phyloP scores from a whole-genome alignment of 2,113 vertebrate species.

The Sebastes fasciatus region DNA sequence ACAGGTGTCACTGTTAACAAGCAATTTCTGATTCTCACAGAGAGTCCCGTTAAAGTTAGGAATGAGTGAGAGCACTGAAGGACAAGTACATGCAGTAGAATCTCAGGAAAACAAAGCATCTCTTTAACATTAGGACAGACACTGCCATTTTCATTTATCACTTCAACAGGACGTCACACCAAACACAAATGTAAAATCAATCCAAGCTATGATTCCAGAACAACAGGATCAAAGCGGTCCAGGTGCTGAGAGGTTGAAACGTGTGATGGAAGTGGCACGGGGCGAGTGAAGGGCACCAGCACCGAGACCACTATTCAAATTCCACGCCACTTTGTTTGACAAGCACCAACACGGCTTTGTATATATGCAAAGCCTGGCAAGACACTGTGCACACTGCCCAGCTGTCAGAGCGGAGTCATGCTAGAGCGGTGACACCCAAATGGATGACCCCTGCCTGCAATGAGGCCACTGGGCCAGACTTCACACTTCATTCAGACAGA shows the following conservation, averaged over 20 bases:
- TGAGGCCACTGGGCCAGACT: slow-evolving; percentile 47
- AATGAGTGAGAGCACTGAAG: background rate
- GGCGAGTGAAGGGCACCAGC: slow-evolving; percentile 79
- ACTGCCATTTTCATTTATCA: slow-evolving; percentile 28
- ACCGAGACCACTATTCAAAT: slow-evolving; percentile 84
- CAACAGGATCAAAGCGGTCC: slow-evolving; percentile 12
- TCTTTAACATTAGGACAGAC: slow-evolving; percentile 10
- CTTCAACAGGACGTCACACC: background rate
- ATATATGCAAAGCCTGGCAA: slow-evolving; percentile 82
- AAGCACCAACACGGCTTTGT: slow-evolving; percentile 83
- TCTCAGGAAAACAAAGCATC: slow-evolving; percentile 16
- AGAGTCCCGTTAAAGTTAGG: background rate
- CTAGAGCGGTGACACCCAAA: slow-evolving; percentile 63
- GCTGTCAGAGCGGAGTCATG: slow-evolving; percentile 67
- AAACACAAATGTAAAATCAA: slow-evolving; percentile 38
- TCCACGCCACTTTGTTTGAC: slow-evolving; percentile 81
- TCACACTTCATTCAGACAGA: slow-evolving; percentile 43
- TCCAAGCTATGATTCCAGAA: slow-evolving; percentile 21
- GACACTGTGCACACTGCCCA: slow-evolving; percentile 67
- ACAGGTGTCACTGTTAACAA: too few species aligned
- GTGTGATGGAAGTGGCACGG: slow-evolving; percentile 52
- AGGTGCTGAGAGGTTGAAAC: slow-evolving; percentile 32
- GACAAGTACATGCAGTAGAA: slow-evolving; percentile 1
- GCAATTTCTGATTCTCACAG: too few species aligned
- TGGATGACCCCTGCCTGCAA: slow-evolving; percentile 70